Evolutionary conservation across 2,113 vertebrate species (phyloP).

Genomic region (Tragulus kanchil): DNA sequence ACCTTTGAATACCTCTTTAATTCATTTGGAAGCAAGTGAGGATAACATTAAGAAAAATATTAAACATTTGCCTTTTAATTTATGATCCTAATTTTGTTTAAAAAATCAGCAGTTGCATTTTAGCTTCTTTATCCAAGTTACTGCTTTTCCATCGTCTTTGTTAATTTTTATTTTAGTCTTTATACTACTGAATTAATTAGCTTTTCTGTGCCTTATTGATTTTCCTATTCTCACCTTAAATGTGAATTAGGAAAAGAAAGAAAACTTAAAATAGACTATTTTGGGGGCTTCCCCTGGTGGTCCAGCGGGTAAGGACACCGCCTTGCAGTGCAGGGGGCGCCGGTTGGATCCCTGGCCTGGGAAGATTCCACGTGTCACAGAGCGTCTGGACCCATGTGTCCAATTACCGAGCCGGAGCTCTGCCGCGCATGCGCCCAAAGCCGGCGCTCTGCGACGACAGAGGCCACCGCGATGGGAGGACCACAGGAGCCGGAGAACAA

Average conservation of each 20-base stretch:
- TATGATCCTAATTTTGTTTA: slow-evolving; percentile 35
- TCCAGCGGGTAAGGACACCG: too few species aligned
- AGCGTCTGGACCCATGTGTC: too few species aligned
- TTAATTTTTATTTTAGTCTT: slow-evolving; percentile 35
- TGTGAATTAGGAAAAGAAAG: background rate
- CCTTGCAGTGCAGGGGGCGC: too few species aligned
- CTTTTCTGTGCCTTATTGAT: background rate
- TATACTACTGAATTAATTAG: background rate
- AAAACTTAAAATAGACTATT: background rate
- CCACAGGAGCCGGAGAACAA: too few species aligned
- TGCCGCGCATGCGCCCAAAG: too few species aligned
- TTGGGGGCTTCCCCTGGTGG: too few species aligned
- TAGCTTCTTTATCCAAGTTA: background rate
- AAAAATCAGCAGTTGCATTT: background rate
- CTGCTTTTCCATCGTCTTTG: background rate
- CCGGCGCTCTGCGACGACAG: too few species aligned
- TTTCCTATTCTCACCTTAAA: slow-evolving; percentile 34
- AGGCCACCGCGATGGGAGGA: too few species aligned
- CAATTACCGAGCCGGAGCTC: too few species aligned
- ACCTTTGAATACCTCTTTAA: background rate
- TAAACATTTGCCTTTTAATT: slow-evolving; percentile 34
- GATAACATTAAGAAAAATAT: background rate
- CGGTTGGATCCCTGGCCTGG: too few species aligned
- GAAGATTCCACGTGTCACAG: too few species aligned
- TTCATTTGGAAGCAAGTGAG: background rate